phyloP scores from a whole-genome alignment of 1,140 invertebrate species.

The Lordiphosa stackelbergi region DNA sequence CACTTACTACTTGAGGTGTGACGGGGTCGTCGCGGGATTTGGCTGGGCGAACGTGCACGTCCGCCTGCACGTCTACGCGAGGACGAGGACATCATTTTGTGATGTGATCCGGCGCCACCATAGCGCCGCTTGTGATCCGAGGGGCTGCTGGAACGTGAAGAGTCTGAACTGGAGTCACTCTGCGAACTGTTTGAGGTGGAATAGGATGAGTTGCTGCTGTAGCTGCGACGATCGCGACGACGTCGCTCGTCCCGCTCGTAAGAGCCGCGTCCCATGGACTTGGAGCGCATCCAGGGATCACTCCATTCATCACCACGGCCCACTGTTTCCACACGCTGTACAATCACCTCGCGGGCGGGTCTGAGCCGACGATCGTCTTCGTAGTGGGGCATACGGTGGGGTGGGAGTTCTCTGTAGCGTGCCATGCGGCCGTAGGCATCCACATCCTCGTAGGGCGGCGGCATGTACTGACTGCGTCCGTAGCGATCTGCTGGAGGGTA shows the following conservation, averaged over 20 bases:
- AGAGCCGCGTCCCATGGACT: constrained; percentile 80
- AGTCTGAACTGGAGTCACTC: constrained; percentile 76
- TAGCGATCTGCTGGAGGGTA: constrained; percentile 62
- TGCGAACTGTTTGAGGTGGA: constrained; percentile 81
- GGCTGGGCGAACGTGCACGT: constrained; percentile 58
- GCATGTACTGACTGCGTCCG: constrained; percentile 43
- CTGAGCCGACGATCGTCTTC: constrained; percentile 80
- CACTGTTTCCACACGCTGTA: constrained; percentile 83
- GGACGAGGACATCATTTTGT: constrained; percentile 45
- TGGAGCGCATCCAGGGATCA: constrained; percentile 93
- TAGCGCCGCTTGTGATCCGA: constrained; percentile 63
- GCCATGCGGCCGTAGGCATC: constrained; percentile 69
- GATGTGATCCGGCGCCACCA: constrained; percentile 25
- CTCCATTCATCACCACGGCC: constrained; percentile 90
- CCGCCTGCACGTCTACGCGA: constrained; percentile 45
- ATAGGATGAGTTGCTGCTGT: constrained; percentile 82
- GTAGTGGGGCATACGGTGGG: constrained; percentile 76
- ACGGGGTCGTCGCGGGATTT: constrained; percentile 54
- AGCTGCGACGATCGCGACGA: constrained; percentile 76
- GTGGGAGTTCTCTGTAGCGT: constrained; percentile 69
- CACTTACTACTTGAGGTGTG: constrained; percentile 48
- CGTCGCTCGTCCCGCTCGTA: constrained; percentile 65
- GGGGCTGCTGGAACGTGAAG: constrained; percentile 71
- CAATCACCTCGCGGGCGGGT: constrained; percentile 87
- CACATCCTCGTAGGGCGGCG: constrained; percentile 62